Conservation (phyloP, 2,113 vertebrate genomes). For the Xiphophorus hellerii region DNA sequence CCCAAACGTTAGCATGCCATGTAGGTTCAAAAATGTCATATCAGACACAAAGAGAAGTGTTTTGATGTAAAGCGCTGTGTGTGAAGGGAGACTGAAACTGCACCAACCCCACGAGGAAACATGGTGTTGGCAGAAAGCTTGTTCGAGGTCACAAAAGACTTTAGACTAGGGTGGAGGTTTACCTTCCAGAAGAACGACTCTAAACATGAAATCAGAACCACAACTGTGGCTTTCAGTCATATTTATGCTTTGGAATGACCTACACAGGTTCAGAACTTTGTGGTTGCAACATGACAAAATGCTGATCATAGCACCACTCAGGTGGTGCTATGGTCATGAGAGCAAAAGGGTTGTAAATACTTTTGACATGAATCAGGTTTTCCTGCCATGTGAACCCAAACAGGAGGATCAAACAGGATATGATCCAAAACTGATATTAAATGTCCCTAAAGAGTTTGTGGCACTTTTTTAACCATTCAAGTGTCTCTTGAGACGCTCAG, state of each 20-base stretch:
- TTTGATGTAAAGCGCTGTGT: not conserved
- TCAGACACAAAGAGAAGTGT: too few relatives aligned
- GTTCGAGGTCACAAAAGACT: not conserved
- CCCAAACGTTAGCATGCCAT: too few relatives aligned
- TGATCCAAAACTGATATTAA: too few relatives aligned
- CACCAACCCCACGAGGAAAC: not conserved
- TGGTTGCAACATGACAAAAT: not conserved
- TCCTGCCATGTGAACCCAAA: not conserved
- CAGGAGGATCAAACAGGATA: not conserved
- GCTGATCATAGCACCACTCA: not conserved
- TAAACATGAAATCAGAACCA: not conserved
- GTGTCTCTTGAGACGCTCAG: too few relatives aligned
- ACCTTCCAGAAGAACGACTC: not conserved
- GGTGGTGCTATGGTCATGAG: too few relatives aligned
- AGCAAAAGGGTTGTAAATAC: not conserved
- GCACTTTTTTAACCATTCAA: too few relatives aligned
- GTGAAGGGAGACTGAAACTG: not conserved
- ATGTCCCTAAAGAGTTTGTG: too few relatives aligned
- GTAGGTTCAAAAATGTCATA: too few relatives aligned
- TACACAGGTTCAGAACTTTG: not conserved
- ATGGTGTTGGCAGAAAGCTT: not conserved
- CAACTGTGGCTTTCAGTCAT: not conserved
- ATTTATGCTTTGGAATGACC: not conserved
- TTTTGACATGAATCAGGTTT: not conserved
- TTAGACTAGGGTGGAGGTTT: not conserved